Percentiles rank a stretch among this genome's conserved stretches.
Conservation (phyloP, 30 jellyfish, hydroid and myxozoan species). For the Pseudorhiza aurosa region DNA sequence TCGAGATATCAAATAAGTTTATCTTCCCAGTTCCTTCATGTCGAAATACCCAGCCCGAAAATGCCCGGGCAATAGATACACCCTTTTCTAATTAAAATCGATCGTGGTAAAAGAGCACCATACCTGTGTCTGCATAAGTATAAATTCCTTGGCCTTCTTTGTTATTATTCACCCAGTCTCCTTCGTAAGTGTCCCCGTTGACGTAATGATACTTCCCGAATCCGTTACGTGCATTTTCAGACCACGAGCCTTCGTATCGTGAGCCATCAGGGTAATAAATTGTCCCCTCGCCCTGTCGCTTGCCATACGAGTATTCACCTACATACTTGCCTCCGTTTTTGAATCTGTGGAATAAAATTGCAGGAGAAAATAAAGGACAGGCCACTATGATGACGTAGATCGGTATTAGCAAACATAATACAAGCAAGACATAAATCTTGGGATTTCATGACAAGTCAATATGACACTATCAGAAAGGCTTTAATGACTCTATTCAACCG, state of each 20-base stretch:
- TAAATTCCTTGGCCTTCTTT: constrained; percentile 66
- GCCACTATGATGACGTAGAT: background rate
- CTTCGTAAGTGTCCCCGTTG: constrained; percentile 70
- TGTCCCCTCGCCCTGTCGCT: constrained; percentile 62
- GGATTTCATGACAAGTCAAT: no score
- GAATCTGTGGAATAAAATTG: constrained; percentile 9
- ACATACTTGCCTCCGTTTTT: constrained; percentile 61
- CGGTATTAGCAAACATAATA: no score
- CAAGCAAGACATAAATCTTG: no score
- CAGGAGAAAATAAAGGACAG: background rate
- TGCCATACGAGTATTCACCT: constrained; percentile 42
- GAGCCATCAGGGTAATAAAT: constrained; percentile 71
- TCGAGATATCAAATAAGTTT: no score
- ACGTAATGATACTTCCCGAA: constrained; percentile 48
- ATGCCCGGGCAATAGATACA: no score
- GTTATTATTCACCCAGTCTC: constrained; percentile 63
- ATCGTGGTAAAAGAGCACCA: no score
- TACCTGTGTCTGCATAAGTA: constrained; percentile 68
- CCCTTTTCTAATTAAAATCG: no score
- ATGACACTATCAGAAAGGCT: no score
- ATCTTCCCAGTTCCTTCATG: no score
- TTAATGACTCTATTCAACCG: no score
- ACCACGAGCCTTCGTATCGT: constrained; percentile 56
- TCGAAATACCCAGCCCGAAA: no score
- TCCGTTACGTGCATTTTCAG: constrained; percentile 55